Base-by-base conservation (phyloP, 2,888 invertebrate species). In the Petrophora chlorosata region DNA sequence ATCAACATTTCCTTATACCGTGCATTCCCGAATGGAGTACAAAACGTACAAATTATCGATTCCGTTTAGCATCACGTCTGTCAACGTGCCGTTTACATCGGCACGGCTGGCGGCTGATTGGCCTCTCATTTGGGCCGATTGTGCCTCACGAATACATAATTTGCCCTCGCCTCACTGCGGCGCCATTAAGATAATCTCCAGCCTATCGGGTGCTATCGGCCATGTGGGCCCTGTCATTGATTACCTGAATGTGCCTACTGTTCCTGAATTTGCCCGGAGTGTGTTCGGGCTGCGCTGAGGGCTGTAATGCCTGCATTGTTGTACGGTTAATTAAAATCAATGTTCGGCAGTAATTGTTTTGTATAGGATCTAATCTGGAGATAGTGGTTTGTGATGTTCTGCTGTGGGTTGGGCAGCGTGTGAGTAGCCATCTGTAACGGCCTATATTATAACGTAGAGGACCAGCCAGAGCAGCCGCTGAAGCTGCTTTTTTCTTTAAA, bases 111-210 rank as follows among this genome's bases (percentile, higher is more conserved):
- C 62, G 70, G 71, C 79, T 82, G 88, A 88, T 88, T 86, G 87
- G 80, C 79, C 84, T 76, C 85, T 87, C 88, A 85, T 89, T 89
- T 87, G 81, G 76, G 61, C 63, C 82, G 82, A 83, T 86, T 87
- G 86, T 87, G 81, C 77, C 70, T 63, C 75, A 65, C 80, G 85
- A 83, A 87, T 87, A 82, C 86, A 81, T 88, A 86, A 89, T 87
- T 80, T 73, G 78, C 72, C 73, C 73, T 67, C 49, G 56, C 78
- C 61, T 63, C 74, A 66, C 70, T 74, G 70, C 68, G 73, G 67
- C 57, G 61, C 77, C 79, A 85, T 87, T 84, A 83, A 84, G 85
- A 85, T 88, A 87, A 88, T 88, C 85, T 82, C 59, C 63, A 62
- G 53, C 54, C 64, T 56, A 67, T 56, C 58, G 56, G 55, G 63